Percentiles rank a stretch among this genome's conserved stretches.
Conservation (phyloP, 2,888 invertebrate species). For the Meliscaeva auricollis region DNA sequence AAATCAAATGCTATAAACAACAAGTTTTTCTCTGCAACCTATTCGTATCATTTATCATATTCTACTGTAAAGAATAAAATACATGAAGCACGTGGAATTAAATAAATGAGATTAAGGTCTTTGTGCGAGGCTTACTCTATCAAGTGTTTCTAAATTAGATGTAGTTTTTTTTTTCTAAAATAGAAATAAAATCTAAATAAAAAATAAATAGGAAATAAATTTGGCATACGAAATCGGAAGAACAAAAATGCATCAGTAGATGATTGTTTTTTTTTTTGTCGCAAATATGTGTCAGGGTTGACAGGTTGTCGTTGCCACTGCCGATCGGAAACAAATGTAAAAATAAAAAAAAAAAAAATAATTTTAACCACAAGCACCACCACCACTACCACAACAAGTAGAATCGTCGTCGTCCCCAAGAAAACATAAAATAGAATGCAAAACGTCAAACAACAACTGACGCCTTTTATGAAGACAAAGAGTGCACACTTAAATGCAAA, state of each 20-base stretch:
- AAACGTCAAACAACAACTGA: slow-evolving; percentile 60
- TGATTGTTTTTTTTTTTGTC: slow-evolving; percentile 22
- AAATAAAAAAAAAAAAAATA: no score
- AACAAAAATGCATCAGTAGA: slow-evolving; percentile 31
- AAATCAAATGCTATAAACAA: no score
- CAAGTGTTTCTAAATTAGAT: slow-evolving; percentile 21
- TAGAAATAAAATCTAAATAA: not conserved
- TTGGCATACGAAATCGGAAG: slow-evolving; percentile 64
- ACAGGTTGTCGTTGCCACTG: slow-evolving; percentile 27
- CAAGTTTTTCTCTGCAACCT: no score
- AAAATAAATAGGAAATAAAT: slow-evolving; percentile 28
- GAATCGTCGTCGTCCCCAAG: slow-evolving; percentile 6
- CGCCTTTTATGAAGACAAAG: slow-evolving; percentile 4
- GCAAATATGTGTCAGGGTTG: slow-evolving; percentile 58
- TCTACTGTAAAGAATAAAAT: no score
- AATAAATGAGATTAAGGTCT: slow-evolving; percentile 36
- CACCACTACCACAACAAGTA: slow-evolving; percentile 3
- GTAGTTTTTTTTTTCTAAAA: slow-evolving; percentile 25
- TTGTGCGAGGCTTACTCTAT: not conserved
- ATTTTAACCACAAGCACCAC: slow-evolving; percentile 31
- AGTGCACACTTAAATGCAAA: slow-evolving; percentile 2
- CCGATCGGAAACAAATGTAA: slow-evolving; percentile 34
- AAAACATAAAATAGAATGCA: slow-evolving; percentile 19
- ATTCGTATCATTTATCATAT: no score
- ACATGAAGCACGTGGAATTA: slow-evolving; percentile 6